Conservation (phyloP, 2,113 vertebrate genomes). For the Pionites leucogaster region DNA sequence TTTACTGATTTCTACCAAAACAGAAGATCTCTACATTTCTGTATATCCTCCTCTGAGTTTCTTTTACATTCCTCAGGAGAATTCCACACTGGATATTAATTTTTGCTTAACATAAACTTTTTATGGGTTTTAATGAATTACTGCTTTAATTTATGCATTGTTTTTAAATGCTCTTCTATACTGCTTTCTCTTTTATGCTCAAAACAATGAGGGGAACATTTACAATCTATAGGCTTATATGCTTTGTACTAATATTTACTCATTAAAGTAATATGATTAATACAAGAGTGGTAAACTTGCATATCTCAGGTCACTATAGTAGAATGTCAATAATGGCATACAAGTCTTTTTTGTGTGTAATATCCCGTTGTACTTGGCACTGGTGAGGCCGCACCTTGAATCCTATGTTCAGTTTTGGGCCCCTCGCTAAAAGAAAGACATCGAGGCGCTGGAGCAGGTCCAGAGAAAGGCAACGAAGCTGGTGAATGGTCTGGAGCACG, state of each 20-base stretch:
- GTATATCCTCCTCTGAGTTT: neutral
- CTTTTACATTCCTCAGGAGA: neutral
- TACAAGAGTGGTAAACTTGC: neutral
- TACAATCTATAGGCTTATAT: accelerated
- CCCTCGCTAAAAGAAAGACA: neutral
- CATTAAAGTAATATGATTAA: neutral
- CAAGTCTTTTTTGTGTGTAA: neutral
- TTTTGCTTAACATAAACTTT: neutral
- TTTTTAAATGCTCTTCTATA: neutral
- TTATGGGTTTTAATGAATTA: neutral
- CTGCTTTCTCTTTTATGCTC: neutral
- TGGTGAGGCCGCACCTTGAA: neutral
- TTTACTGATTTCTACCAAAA: neutral
- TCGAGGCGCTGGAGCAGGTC: too few species aligned
- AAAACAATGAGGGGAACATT: neutral
- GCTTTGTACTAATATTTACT: neutral
- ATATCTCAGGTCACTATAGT: neutral
- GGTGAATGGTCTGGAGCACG: neutral
- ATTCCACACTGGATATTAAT: neutral
- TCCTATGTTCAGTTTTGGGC: neutral
- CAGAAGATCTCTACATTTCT: neutral
- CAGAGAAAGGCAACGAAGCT: neutral
- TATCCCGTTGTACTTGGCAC: neutral
- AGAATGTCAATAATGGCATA: neutral
- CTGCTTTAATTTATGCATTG: neutral